Percentiles rank a stretch among this genome's conserved stretches.
Conservation (phyloP, 2,797 vertebrate genomes). For the Parauchenoglanis ngamensis region DNA sequence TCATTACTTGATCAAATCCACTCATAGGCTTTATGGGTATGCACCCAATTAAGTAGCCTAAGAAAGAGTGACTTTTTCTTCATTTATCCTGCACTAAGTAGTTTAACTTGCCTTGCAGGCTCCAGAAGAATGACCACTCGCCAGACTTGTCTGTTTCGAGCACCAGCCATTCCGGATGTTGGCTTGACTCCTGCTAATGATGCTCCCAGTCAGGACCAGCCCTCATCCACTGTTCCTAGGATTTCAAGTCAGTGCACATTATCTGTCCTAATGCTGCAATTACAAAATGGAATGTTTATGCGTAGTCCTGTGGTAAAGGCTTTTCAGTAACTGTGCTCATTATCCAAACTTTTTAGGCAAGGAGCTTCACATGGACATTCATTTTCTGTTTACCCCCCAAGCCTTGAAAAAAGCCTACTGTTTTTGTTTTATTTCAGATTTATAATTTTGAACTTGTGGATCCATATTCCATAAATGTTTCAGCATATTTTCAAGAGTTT, state of each 20-base stretch:
- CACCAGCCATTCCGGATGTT: slow-evolving; percentile 54
- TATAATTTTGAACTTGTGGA: neutral
- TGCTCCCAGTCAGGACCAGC: slow-evolving; percentile 54
- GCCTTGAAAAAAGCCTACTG: neutral
- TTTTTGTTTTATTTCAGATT: neutral
- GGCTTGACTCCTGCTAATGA: slow-evolving; percentile 65
- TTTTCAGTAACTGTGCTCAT: neutral
- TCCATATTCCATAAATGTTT: neutral
- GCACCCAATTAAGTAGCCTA: neutral
- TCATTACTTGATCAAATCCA: neutral
- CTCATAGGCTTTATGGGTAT: neutral
- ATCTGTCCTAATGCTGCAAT: neutral
- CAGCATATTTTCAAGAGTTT: neutral
- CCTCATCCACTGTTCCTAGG: slow-evolving; percentile 49
- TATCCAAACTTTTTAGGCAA: neutral
- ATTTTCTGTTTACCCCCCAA: neutral
- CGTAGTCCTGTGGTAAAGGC: neutral
- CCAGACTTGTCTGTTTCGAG: slow-evolving; percentile 71
- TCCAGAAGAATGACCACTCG: slow-evolving; percentile 69
- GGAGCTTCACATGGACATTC: neutral
- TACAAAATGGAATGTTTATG: neutral
- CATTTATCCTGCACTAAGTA: neutral
- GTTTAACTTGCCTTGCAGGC: slow-evolving; percentile 57
- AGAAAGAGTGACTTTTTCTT: neutral
- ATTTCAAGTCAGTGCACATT: slow-evolving; percentile 62